Evolutionary conservation across 1,140 invertebrate species (phyloP).

Genomic region (Eriosoma lanigerum): DNA sequence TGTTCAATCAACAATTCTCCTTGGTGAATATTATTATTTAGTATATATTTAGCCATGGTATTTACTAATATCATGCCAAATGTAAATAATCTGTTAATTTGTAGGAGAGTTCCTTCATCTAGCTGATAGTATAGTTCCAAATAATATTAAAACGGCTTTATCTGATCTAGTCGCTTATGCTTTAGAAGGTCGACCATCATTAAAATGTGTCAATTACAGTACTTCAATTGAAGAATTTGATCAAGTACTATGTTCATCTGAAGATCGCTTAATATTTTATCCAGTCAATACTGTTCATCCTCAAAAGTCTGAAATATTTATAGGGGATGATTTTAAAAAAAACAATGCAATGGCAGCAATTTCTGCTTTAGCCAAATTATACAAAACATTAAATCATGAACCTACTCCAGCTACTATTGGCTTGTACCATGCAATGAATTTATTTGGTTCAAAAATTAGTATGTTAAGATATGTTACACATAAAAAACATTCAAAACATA

Average conservation of each 20-base stretch:
- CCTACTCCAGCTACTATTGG: slow-evolving; percentile 35
- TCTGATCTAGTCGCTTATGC: slow-evolving; percentile 41
- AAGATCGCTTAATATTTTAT: slow-evolving; percentile 36
- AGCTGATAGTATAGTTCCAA: slow-evolving; percentile 41
- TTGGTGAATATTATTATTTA: slow-evolving; percentile 62
- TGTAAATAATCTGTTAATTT: not conserved
- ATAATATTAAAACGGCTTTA: slow-evolving; percentile 26
- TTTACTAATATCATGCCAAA: not conserved
- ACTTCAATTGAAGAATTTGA: slow-evolving; percentile 32
- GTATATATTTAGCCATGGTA: too few species aligned
- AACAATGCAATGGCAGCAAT: slow-evolving; percentile 41
- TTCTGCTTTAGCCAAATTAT: slow-evolving; percentile 40
- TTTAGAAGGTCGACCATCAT: slow-evolving; percentile 35
- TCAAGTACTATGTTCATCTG: slow-evolving; percentile 44
- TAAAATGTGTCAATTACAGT: slow-evolving; percentile 27
- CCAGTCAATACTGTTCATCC: slow-evolving; percentile 22
- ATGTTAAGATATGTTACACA: slow-evolving; percentile 10
- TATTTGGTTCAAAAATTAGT: slow-evolving; percentile 46
- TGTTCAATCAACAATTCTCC: slow-evolving; percentile 83
- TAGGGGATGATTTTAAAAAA: slow-evolving; percentile 44
- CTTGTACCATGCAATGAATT: slow-evolving; percentile 39
- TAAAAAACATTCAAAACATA: slow-evolving; percentile 40
- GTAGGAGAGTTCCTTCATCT: slow-evolving; percentile 39
- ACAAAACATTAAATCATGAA: slow-evolving; percentile 41
- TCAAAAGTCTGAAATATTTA: slow-evolving; percentile 35